Base-by-base conservation (phyloP, 1,140 invertebrate species). In the Radopholus similis region DNA sequence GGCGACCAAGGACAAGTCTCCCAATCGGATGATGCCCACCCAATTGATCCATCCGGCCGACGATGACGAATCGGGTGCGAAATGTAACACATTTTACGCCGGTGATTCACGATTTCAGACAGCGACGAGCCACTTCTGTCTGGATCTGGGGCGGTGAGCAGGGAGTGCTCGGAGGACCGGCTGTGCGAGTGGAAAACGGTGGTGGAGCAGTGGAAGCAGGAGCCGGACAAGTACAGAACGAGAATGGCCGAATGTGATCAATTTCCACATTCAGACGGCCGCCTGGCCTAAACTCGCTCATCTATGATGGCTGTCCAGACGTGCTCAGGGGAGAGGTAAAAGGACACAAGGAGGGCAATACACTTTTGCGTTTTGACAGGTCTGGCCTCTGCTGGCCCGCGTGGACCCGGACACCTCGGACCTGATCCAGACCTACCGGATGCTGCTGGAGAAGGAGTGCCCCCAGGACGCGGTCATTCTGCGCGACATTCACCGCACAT, bases 401-500 rank as follows among this genome's bases (percentile, higher is more conserved):
- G 89, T 90, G 62, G 89, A 92, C 76, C 88, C 88, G 75, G 90
- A 91, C 67, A 86, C 88, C 56, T 32, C 59, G 3, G 88, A 89
- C 57, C 89, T 76, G 21, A 38, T 49, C 23, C 38, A 75, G 30
- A 67, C 66, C n/a, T 76, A 76, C 59, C 66, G 44, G 23, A 75
- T 73, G 58, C 34, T 80, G 1, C 40, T 78, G 6, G 74, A 76
- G 40, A 78, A 76, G 59, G 73, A 59, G 51, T 78, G 44, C 38
- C 26, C 71, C 13, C 64, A 28, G 1, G 72, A 73, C 32, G 67
- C 71, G 58, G 55, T 77, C 6, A 75, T 77, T 21, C 40, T 62
- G 11, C 42, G 95, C 68, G 95, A 98, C 83, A 96, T 98, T 67
- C 92, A 95, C 76, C 87, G 95, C 76, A 99, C 95, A 53, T 98